phyloP scores from a whole-genome alignment of 2,888 invertebrate species.

The Drosophila falleni region DNA sequence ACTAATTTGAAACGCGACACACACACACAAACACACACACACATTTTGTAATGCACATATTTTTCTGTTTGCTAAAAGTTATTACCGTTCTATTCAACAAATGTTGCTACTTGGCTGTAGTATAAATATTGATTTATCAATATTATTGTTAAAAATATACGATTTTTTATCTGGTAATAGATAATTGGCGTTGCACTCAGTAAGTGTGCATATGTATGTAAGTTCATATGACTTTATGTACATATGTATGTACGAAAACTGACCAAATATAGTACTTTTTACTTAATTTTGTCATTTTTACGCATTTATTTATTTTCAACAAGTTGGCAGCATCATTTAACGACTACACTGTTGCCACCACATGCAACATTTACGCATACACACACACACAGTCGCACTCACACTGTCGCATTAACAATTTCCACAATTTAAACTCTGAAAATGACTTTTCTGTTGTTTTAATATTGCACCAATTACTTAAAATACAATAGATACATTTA shows the following conservation, averaged over 20 bases:
- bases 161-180: constrained; percentile 7
- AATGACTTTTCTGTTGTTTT: not conserved
- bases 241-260: constrained; percentile 18
- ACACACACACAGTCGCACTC: constrained; percentile 19
- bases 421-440: not conserved
- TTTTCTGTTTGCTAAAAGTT: not conserved
- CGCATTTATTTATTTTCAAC: constrained; percentile 1
- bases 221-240: constrained; percentile 11
- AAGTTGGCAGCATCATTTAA: constrained; percentile 41
- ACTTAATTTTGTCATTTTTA: constrained; percentile 32
- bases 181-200: constrained; percentile 10
- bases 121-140: constrained; percentile 16
- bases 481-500: not conserved
- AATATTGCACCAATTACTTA: not conserved
- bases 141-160: constrained; percentile 7
- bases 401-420: constrained; percentile 2
- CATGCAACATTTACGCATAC: constrained; percentile 12
- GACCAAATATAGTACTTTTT: constrained; percentile 36
- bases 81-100: constrained; percentile 1
- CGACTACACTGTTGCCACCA: constrained; percentile 21
- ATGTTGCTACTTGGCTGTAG: not conserved
- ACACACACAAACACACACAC: not conserved
- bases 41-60: constrained; percentile 1
- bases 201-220: constrained; percentile 29
- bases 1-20: constrained; percentile 5